A percentile compares a stretch with the other conserved stretches of the same genome.
Evolutionary conservation across 2,113 vertebrate species (phyloP).

Genomic region (Tretioscincus oriximinensis): DNA sequence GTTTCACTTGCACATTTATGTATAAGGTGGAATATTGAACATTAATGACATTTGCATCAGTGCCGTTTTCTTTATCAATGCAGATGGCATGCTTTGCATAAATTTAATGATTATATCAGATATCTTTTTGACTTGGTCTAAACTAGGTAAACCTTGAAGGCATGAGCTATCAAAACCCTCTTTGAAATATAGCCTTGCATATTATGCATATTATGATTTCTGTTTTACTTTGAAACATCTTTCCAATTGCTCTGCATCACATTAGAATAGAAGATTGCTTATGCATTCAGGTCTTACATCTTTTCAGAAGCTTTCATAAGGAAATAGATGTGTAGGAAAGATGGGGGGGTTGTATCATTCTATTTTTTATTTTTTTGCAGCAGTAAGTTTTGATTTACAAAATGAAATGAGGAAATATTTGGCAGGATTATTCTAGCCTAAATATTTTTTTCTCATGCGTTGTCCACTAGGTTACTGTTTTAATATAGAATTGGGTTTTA

Average conservation of each 20-base stretch:
- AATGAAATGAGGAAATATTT: neutral
- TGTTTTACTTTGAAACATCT: slow-evolving; percentile 38
- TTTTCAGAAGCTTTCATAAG: slow-evolving; percentile 36
- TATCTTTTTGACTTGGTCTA: slow-evolving; percentile 53
- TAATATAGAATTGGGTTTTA: too few species aligned
- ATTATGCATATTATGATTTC: slow-evolving; percentile 16
- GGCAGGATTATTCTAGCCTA: neutral
- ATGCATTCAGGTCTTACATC: slow-evolving; percentile 41
- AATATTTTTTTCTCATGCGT: too few species aligned
- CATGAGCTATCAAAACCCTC: slow-evolving; percentile 36
- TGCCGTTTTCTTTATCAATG: slow-evolving; percentile 28
- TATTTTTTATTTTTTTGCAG: neutral
- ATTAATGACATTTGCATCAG: slow-evolving; percentile 39
- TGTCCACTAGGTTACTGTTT: neutral
- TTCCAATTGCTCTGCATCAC: slow-evolving; percentile 53
- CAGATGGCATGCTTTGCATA: slow-evolving; percentile 52
- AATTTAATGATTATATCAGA: slow-evolving; percentile 39
- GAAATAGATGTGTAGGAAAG: slow-evolving; percentile 12
- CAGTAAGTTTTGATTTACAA: neutral
- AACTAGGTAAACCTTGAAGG: slow-evolving; percentile 37
- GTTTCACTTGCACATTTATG: slow-evolving; percentile 18
- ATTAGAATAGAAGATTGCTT: slow-evolving; percentile 42
- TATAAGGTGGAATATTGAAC: slow-evolving; percentile 34
- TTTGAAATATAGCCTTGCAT: slow-evolving; percentile 50
- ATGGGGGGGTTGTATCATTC: neutral